Evolutionary conservation across 2,797 vertebrate genomes (phyloP).

Genomic region (Phoebastria nigripes): DNA sequence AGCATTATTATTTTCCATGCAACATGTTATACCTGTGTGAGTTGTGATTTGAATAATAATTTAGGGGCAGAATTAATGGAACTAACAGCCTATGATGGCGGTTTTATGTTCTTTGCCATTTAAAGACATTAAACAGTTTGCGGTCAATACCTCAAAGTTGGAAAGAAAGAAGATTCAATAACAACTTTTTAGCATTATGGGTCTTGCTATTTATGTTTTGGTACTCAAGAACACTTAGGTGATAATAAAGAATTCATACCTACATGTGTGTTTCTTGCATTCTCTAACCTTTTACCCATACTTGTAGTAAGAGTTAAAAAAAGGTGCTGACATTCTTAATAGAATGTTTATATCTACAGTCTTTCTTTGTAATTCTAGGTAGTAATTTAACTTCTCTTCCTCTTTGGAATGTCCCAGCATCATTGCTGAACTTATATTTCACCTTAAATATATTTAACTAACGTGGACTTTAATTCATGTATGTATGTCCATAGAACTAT

Average conservation of each 20-base stretch:
- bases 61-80: neutral
- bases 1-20: accelerated
- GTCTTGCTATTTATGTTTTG: neutral
- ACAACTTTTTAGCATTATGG: neutral
- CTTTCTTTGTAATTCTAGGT: neutral
- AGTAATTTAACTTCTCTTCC: neutral
- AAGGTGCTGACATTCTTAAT: neutral
- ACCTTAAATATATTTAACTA: neutral
- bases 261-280: neutral
- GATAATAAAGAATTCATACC: neutral
- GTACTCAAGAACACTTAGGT: neutral
- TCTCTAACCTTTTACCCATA: neutral
- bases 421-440: neutral
- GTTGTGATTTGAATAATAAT: neutral
- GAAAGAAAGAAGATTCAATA: neutral
- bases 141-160: accelerated
- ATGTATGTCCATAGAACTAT: neutral
- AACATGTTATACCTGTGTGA: accelerated
- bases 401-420: neutral
- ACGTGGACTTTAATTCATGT: neutral
- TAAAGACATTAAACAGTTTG: neutral
- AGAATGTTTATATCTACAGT: neutral
- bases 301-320: neutral
- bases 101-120: neutral
- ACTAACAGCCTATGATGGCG: accelerated